Conservation (phyloP, 2,113 vertebrate species). For the Clarias magur region DNA sequence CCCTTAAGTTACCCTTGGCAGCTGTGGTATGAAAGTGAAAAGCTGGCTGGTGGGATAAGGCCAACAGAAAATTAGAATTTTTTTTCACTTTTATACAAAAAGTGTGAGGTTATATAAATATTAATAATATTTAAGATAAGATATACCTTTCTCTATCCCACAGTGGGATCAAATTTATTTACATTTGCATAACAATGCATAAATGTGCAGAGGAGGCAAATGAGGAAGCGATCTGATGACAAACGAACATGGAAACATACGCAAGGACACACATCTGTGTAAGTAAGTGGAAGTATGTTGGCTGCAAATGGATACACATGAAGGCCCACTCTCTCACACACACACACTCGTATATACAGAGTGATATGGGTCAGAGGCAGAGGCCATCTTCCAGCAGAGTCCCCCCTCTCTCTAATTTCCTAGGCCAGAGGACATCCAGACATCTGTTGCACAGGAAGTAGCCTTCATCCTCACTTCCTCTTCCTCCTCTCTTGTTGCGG, state of each 20-base stretch:
- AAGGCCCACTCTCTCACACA: background rate
- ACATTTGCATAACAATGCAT: background rate
- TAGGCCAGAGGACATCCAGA: slow-evolving; percentile 32
- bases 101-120: no score
- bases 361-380: slow-evolving; percentile 27
- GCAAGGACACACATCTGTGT: background rate
- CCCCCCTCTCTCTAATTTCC: slow-evolving; percentile 15
- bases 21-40: background rate
- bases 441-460: slow-evolving; percentile 51
- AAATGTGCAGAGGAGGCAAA: background rate
- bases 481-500: slow-evolving; percentile 6
- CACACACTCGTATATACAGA: background rate
- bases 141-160: no score
- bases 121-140: no score
- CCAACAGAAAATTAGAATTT: background rate
- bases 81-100: background rate
- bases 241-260: background rate
- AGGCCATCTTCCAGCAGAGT: slow-evolving; percentile 25
- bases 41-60: background rate
- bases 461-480: slow-evolving; percentile 23
- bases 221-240: background rate
- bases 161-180: no score
- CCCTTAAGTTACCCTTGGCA: background rate
- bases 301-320: background rate
- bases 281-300: background rate